These are phyloP conservation scores for Limonius californicus DNA, from an alignment of 1,140 invertebrate species.

Conservation along the genomic window DNA sequence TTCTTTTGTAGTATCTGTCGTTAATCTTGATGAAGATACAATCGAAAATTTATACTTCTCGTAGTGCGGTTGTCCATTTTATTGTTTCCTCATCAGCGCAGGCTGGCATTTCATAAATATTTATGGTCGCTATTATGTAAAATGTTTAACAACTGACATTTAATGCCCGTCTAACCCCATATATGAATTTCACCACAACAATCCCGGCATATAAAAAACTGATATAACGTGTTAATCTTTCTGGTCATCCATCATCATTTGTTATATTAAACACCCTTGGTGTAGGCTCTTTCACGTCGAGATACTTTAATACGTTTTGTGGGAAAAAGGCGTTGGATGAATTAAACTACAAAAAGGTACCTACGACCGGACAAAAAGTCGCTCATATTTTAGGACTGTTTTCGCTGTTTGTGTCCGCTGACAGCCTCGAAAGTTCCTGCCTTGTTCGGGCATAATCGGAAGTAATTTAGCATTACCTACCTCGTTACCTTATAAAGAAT, in stretches of 20 bases:
- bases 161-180: background rate
- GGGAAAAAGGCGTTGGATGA: background rate
- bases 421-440: too few relatives aligned
- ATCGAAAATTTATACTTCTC: too few relatives aligned
- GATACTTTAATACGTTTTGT: constrained; percentile 23
- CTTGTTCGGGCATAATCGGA: too few relatives aligned
- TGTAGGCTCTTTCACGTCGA: constrained; percentile 22
- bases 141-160: background rate
- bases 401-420: too few relatives aligned
- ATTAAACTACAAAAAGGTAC: background rate
- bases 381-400: too few relatives aligned
- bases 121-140: background rate
- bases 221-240: constrained; percentile 29
- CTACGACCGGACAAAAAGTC: too few relatives aligned
- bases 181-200: constrained; percentile 1
- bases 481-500: too few relatives aligned
- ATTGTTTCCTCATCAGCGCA: background rate
- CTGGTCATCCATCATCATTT: constrained; percentile 31
- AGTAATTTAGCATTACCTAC: too few relatives aligned
- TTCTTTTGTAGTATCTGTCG: too few relatives aligned
- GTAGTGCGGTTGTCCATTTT: too few relatives aligned
- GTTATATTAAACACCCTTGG: constrained; percentile 28
- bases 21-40: too few relatives aligned
- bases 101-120: background rate
- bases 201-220: constrained; percentile 20